A percentile compares a stretch with the other conserved stretches of the same genome.
Evolutionary conservation across 2,113 vertebrate genomes (phyloP).

Genomic region (Catharus bicknelli): DNA sequence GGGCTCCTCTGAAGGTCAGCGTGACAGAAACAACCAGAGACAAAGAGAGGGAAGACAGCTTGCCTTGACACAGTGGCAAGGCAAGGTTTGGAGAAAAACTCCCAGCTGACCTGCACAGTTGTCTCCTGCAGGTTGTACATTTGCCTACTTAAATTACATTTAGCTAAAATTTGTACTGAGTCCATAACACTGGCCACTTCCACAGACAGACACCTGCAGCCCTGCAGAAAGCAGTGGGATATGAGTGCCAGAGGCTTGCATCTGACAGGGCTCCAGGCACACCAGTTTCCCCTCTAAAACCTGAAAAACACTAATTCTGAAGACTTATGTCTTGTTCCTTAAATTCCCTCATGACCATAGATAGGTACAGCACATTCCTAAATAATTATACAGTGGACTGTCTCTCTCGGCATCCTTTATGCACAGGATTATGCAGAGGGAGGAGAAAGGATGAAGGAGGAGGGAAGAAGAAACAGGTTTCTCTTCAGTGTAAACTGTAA

Average conservation of each 20-base stretch:
- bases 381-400: rapidly evolving
- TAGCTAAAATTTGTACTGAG: neutral
- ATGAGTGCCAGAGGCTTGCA: neutral
- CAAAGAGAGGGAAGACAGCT: neutral
- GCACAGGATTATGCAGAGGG: neutral
- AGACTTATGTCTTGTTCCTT: neutral
- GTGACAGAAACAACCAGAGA: neutral
- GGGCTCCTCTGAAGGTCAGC: constrained; percentile 45
- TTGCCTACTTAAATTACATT: neutral
- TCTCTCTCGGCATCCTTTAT: neutral
- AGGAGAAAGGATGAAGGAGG: neutral
- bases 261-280: neutral
- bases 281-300: neutral
- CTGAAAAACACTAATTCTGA: neutral
- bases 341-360: neutral
- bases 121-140: neutral
- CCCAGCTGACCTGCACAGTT: neutral
- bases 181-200: rapidly evolving
- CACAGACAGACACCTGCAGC: neutral
- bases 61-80: neutral
- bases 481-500: neutral
- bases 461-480: neutral
- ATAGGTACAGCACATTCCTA: neutral
- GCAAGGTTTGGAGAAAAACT: neutral
- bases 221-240: neutral